Evolutionary conservation across 1,140 invertebrate species (phyloP).

Genomic region (Drosophila arawakana): DNA sequence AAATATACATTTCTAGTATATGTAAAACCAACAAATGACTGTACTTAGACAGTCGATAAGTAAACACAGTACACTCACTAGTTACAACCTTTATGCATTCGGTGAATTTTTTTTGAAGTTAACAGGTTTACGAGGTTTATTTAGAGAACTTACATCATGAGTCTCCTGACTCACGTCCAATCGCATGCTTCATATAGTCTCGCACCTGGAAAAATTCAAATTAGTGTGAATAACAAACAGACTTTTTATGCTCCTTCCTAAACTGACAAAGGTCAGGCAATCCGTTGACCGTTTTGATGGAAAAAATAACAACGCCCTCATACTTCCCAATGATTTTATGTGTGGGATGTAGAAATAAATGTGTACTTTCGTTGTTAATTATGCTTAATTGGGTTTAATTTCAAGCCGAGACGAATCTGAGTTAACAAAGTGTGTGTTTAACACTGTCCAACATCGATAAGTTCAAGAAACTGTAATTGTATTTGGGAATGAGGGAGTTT

Average conservation of each 20-base stretch:
- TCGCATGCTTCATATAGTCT: conserved; percentile 14
- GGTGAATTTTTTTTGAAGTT: conserved; percentile 1
- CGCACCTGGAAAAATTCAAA: conserved; percentile 35
- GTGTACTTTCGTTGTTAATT: conserved; percentile 60
- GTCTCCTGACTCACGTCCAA: conserved; percentile 20
- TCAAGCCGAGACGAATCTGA: conserved; percentile 49
- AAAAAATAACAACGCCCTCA: conserved; percentile 5
- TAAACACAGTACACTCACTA: conserved; percentile 2
- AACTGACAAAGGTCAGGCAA: conserved; percentile 37
- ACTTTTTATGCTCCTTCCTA: conserved; percentile 1
- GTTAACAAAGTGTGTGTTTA: conserved; percentile 68
- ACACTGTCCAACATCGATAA: conserved; percentile 31
- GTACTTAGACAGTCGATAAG: not conserved
- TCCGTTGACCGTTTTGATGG: conserved; percentile 18
- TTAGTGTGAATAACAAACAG: conserved; percentile 27
- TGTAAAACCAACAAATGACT: not conserved
- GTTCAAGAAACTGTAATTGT: conserved; percentile 65
- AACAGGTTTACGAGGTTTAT: not conserved
- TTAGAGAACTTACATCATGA: conserved; percentile 15
- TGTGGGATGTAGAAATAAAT: conserved; percentile 16
- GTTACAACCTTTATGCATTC: conserved; percentile 13
- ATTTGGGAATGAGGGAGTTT: conserved; percentile 12
- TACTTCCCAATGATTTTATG: not conserved
- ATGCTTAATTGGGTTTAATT: conserved; percentile 66
- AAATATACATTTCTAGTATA: no score